Conservation (phyloP, 2,797 vertebrate genomes). For the Melopsittacus undulatus region DNA sequence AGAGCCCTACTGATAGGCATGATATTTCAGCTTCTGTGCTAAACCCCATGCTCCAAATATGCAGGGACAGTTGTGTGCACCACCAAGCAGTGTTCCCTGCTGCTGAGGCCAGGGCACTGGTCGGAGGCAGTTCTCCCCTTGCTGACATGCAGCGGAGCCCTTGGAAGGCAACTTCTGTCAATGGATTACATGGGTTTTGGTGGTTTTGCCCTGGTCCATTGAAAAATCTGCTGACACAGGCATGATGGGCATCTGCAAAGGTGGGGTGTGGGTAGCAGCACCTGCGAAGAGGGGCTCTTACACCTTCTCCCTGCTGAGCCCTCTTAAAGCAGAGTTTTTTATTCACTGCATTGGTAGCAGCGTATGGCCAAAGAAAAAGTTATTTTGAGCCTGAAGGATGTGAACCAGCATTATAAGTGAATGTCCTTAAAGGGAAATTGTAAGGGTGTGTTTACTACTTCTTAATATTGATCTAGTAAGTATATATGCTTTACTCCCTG, state of each 20-base stretch:
- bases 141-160: background rate
- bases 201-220: background rate
- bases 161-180: background rate
- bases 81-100: background rate
- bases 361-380: background rate
- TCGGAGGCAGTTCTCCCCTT: background rate
- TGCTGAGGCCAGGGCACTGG: background rate
- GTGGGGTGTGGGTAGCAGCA: background rate
- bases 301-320: background rate
- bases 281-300: fast-evolving
- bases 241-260: background rate
- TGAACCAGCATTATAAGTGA: background rate
- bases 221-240: fast-evolving
- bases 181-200: fast-evolving
- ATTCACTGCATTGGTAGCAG: background rate
- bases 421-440: background rate
- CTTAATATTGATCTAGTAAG: background rate
- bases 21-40: constrained; percentile 54
- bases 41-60: constrained; percentile 23
- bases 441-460: background rate
- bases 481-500: background rate
- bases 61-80: constrained; percentile 46
- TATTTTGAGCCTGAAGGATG: background rate
- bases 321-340: background rate
- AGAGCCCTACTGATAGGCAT: constrained; percentile 55